phyloP scores from a whole-genome alignment of 2,113 vertebrate species.

The Elachura formosa region DNA sequence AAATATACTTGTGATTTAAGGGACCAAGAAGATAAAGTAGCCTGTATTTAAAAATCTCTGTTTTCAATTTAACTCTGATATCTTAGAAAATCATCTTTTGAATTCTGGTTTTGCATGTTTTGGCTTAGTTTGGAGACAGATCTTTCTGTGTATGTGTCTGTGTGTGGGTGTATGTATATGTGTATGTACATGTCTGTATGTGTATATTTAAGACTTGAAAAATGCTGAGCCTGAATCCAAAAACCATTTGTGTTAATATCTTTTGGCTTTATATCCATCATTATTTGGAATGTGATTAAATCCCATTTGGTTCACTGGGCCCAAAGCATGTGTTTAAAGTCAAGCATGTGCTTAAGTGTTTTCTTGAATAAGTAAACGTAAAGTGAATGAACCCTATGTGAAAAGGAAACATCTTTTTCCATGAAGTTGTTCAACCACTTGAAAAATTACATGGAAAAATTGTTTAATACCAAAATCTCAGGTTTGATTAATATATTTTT shows the following conservation, averaged over 20 bases:
- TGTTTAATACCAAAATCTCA: not conserved
- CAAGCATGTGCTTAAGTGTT: not conserved
- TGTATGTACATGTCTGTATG: not conserved
- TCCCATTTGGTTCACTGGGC: not conserved
- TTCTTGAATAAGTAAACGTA: not conserved
- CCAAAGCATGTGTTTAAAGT: slow-evolving; percentile 26
- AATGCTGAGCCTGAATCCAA: not conserved
- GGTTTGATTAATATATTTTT: not conserved
- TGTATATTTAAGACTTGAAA: slow-evolving; percentile 33
- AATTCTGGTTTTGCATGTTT: not conserved
- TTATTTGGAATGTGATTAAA: slow-evolving; percentile 28
- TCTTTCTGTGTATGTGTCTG: not conserved
- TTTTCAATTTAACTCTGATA: not conserved
- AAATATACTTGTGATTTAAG: not conserved
- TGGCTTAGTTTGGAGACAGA: slow-evolving; percentile 18
- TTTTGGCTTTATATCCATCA: slow-evolving; percentile 11
- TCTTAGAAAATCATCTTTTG: not conserved
- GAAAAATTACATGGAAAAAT: too few species aligned
- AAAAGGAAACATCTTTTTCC: not conserved
- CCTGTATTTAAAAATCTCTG: not conserved
- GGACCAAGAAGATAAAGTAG: not conserved
- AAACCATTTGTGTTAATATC: not conserved
- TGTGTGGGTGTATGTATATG: slow-evolving; percentile 27
- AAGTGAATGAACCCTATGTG: not conserved
- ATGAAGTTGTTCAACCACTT: fast-evolving